Percentiles rank a stretch among this genome's conserved stretches.
phyloP scores from a whole-genome alignment of 2,113 vertebrate genomes.

The Hippocampus abdominalis region DNA sequence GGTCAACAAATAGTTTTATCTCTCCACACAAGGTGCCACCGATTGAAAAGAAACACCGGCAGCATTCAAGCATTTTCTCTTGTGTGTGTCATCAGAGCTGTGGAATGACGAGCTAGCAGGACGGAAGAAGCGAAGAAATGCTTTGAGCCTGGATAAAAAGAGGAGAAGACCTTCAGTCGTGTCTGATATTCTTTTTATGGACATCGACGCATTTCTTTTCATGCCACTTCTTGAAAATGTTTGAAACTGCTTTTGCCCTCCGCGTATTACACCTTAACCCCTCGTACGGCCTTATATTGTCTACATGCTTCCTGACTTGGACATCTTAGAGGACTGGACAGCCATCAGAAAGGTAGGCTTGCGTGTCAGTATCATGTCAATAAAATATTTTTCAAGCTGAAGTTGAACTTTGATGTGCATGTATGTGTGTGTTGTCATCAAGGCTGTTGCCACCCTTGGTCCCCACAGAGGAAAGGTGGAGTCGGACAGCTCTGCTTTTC shows the following conservation, averaged over 20 bases:
- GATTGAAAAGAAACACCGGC: neutral
- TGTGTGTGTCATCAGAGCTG: conserved; percentile 72
- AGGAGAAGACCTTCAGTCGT: conserved; percentile 86
- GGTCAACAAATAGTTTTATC: too few relatives aligned
- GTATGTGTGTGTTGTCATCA: conserved; percentile 19
- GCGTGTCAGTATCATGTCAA: neutral
- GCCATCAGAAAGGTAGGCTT: conserved; percentile 88
- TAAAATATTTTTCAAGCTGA: neutral
- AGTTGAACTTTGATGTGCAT: conserved; percentile 13
- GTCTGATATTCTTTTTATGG: conserved; percentile 87
- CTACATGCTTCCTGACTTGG: conserved; percentile 95
- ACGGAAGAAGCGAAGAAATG: conserved; percentile 88
- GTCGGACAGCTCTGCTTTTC: conserved; percentile 48
- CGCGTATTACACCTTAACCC: conserved; percentile 69
- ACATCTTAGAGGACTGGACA: conserved; percentile 97
- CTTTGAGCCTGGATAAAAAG: conserved; percentile 93
- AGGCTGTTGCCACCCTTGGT: conserved; percentile 90
- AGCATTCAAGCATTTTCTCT: neutral
- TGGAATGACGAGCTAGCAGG: conserved; percentile 93
- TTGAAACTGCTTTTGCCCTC: neutral
- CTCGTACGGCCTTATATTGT: conserved; percentile 89
- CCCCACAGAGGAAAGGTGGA: conserved; percentile 88
- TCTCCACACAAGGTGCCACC: neutral
- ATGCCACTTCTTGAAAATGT: neutral
- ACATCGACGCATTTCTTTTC: neutral